Conservation (phyloP, 2,797 vertebrate species). For the Dermochelys coriacea region DNA sequence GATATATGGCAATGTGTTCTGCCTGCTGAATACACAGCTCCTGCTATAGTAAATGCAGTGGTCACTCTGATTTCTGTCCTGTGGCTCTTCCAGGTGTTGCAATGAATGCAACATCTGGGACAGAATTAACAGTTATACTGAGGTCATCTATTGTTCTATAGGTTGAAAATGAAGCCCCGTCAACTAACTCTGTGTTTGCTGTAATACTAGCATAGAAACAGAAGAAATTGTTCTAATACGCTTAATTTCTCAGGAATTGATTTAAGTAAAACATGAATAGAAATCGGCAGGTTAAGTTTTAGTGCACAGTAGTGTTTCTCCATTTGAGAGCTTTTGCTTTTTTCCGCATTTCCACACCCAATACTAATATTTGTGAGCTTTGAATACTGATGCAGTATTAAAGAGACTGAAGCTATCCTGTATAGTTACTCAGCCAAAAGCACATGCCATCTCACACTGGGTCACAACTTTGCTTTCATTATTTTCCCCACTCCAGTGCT, state of each 20-base stretch:
- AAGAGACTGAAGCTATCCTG: not conserved
- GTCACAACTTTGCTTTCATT: not conserved
- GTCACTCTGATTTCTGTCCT: conserved; percentile 67
- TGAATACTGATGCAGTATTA: not conserved
- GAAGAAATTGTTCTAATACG: not conserved
- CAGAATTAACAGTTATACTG: not conserved
- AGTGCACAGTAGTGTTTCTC: not conserved
- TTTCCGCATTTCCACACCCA: fast-evolving
- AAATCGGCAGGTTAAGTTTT: not conserved
- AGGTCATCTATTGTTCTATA: conserved; percentile 71
- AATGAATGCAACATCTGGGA: conserved; percentile 76
- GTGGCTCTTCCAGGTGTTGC: conserved; percentile 78
- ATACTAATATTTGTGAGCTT: not conserved
- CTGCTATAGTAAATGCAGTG: conserved; percentile 56
- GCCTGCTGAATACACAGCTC: conserved; percentile 67
- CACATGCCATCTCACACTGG: conserved; percentile 4
- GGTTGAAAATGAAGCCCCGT: conserved; percentile 58
- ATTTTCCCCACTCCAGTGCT: conserved; percentile 19
- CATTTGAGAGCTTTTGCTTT: not conserved
- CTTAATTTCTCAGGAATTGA: not conserved
- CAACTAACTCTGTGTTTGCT: conserved; percentile 47
- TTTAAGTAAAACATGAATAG: not conserved
- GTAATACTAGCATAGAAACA: not conserved
- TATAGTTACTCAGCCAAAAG: not conserved
- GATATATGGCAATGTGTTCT: conserved; percentile 7